Evolutionary conservation across 2,113 vertebrate genomes (phyloP).

Genomic region (Heterotilapia buettikoferi): DNA sequence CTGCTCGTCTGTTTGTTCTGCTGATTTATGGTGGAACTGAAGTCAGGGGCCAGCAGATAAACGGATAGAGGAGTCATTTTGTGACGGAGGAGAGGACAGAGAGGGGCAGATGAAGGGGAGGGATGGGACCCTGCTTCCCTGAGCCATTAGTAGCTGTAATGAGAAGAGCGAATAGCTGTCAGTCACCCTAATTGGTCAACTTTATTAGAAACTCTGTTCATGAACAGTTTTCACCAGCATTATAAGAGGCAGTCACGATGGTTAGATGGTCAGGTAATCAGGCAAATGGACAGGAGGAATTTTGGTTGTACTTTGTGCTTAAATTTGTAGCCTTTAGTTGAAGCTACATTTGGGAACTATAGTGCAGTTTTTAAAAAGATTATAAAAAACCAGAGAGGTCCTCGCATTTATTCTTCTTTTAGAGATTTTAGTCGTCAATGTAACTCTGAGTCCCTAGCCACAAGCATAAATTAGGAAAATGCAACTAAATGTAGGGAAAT

Average conservation of each 20-base stretch:
- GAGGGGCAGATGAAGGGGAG: slow-evolving; percentile 23
- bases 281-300: background rate
- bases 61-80: slow-evolving; percentile 40
- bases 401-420: background rate
- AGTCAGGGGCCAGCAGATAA: slow-evolving; percentile 30
- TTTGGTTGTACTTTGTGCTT: background rate
- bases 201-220: slow-evolving; percentile 42
- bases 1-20: slow-evolving; percentile 36
- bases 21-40: slow-evolving; percentile 50
- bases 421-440: background rate
- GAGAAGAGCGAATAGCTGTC: slow-evolving; percentile 45
- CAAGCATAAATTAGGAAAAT: background rate
- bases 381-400: background rate
- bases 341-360: background rate
- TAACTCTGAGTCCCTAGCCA: background rate
- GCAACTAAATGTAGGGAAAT: background rate
- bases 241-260: background rate
- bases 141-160: slow-evolving; percentile 53
- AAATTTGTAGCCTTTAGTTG: background rate
- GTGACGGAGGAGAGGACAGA: slow-evolving; percentile 5
- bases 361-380: background rate
- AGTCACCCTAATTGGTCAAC: slow-evolving; percentile 56
- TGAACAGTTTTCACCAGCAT: background rate
- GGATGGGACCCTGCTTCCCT: background rate
- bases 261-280: background rate